Conservation (phyloP, 2,888 invertebrate species). For the Liodrosophila aerea region DNA sequence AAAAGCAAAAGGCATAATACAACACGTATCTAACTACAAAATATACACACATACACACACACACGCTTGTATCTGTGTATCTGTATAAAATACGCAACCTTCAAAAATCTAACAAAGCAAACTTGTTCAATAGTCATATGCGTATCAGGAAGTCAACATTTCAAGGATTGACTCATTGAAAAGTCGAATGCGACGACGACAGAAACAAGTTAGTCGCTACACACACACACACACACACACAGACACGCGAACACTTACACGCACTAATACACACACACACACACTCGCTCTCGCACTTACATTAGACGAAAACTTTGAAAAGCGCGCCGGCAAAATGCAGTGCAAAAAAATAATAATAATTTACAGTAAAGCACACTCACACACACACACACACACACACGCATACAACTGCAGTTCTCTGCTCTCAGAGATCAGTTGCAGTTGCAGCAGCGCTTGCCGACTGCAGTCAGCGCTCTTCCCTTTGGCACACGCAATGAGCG, state of each 20-base stretch:
- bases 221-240: constrained; percentile 23
- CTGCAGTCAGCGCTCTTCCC: no score
- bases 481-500: no score
- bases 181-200: constrained; percentile 75
- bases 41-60: constrained; percentile 27
- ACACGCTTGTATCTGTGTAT: constrained; percentile 24
- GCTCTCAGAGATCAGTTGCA: constrained; percentile 61
- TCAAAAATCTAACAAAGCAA: constrained; percentile 80
- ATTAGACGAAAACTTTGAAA: constrained; percentile 62
- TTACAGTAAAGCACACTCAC: constrained; percentile 66
- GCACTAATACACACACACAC: constrained; percentile 6
- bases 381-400: constrained; percentile 6
- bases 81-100: constrained; percentile 79
- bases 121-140: constrained; percentile 80
- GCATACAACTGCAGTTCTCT: neutral
- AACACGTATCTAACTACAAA: constrained; percentile 46
- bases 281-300: constrained; percentile 13
- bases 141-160: constrained; percentile 82
- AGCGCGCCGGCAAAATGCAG: constrained; percentile 73
- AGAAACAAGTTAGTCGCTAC: constrained; percentile 65
- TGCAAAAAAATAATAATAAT: constrained; percentile 53
- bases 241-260: constrained; percentile 1
- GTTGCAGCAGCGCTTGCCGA: constrained; percentile 35
- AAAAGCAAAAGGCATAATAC: constrained; percentile 47
- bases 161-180: constrained; percentile 82